Evolutionary conservation across 2,797 vertebrate genomes (phyloP).

Genomic region (Megaceryle alcyon): DNA sequence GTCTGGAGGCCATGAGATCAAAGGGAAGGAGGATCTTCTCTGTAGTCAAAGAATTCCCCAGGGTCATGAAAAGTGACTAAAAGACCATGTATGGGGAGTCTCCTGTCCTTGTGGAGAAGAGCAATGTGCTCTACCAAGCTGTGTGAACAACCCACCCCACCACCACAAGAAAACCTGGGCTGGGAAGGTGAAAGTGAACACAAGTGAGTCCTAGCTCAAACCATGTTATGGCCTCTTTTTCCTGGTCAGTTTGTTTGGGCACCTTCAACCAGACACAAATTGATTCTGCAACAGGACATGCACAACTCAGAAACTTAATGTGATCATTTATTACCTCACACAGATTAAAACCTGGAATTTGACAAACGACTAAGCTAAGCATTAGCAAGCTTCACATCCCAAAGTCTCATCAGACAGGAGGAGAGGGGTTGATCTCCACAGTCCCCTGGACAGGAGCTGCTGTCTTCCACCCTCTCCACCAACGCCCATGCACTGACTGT

Average conservation of each 20-base stretch:
- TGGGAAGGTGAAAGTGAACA: not conserved
- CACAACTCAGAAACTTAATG: not conserved
- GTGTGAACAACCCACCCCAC: not conserved
- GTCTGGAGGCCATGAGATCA: not conserved
- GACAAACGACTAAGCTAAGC: not conserved
- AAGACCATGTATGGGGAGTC: not conserved
- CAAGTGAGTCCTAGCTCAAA: not conserved
- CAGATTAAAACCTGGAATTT: not conserved
- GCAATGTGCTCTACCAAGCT: not conserved
- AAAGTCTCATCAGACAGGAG: not conserved
- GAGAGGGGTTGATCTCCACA: accelerated
- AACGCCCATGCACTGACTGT: accelerated
- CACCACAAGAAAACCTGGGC: not conserved
- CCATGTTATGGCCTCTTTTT: not conserved
- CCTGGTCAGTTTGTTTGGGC: not conserved
- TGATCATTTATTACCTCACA: accelerated
- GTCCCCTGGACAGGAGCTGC: not conserved
- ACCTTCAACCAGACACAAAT: not conserved
- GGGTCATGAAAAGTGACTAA: not conserved
- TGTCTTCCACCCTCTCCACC: not conserved
- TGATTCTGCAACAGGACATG: not conserved
- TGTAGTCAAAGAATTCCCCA: not conserved
- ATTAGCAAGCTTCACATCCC: not conserved
- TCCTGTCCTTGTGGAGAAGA: not conserved
- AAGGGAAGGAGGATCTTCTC: not conserved